Evolutionary conservation across 2,113 vertebrate genomes (phyloP).

Genomic region (Chrysochloris asiatica): DNA sequence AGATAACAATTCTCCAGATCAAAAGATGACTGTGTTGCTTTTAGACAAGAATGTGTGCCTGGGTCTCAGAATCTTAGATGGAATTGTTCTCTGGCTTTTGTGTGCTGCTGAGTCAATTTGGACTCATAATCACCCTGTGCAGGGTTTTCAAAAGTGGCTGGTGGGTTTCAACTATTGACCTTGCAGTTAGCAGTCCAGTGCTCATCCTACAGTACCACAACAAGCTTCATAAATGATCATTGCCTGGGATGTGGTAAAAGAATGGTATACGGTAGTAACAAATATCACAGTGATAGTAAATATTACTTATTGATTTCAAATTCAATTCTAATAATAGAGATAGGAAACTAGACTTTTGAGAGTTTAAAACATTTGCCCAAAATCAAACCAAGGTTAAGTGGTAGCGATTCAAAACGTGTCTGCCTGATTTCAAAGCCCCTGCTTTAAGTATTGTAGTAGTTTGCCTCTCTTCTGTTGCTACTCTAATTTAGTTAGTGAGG

Average conservation of each 20-base stretch:
- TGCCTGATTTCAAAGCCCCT: neutral
- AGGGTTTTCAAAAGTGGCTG: no score
- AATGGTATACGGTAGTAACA: neutral
- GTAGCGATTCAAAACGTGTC: neutral
- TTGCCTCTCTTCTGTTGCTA: neutral
- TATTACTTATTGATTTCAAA: neutral
- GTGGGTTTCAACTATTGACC: no score
- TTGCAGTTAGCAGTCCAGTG: no score
- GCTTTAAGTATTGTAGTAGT: neutral
- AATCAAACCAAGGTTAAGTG: neutral
- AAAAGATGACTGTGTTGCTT: neutral
- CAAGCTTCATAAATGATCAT: neutral
- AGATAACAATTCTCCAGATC: neutral
- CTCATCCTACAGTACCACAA: no score
- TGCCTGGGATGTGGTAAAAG: neutral
- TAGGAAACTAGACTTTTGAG: neutral
- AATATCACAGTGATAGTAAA: neutral
- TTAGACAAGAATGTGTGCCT: neutral
- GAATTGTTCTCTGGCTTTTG: neutral
- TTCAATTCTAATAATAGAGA: neutral
- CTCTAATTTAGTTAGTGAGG: neutral
- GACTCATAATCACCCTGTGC: no score
- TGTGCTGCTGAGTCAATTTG: no score
- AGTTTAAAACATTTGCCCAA: neutral
- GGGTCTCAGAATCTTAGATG: neutral